Evolutionary conservation across 1,140 invertebrate species (phyloP).

Genomic region (Ceratina japonica): DNA sequence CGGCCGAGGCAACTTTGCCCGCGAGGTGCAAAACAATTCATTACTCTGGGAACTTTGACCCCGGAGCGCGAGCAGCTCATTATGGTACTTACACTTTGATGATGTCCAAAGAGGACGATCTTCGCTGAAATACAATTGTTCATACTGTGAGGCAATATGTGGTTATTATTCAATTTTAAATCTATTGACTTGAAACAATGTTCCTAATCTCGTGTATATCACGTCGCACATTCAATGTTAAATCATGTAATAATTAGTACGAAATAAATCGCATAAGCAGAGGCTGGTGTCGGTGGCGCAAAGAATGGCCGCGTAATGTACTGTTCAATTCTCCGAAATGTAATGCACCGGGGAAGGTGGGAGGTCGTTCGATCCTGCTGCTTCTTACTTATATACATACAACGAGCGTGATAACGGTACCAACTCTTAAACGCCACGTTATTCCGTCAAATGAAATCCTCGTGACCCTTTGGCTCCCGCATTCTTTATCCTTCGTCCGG

Average conservation of each 20-base stretch:
- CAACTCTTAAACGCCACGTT: constrained; percentile 77
- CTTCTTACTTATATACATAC: constrained; percentile 64
- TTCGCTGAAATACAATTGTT: neutral
- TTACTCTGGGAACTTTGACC: constrained; percentile 76
- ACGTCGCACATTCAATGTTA: too few relatives aligned
- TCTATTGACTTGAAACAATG: neutral
- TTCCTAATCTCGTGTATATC: too few relatives aligned
- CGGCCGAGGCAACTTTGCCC: constrained; percentile 61
- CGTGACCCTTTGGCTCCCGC: constrained; percentile 67
- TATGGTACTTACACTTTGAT: constrained; percentile 68
- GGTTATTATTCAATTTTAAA: neutral
- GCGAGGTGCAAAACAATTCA: constrained; percentile 78
- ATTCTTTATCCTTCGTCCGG: constrained; percentile 65
- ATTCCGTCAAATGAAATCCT: constrained; percentile 78
- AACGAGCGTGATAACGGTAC: constrained; percentile 76
- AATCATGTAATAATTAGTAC: too few relatives aligned
- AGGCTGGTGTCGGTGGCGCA: constrained; percentile 19
- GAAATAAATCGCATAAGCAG: constrained; percentile 24
- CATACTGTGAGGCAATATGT: constrained; percentile 9
- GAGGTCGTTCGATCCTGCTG: constrained; percentile 62
- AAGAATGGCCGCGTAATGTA: constrained; percentile 38
- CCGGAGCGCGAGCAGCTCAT: constrained; percentile 74
- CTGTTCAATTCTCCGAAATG: constrained; percentile 61
- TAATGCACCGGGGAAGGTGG: constrained; percentile 56
- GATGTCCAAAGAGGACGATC: constrained; percentile 59